phyloP scores from a whole-genome alignment of 2,797 vertebrate species.

The Zalophus californianus region DNA sequence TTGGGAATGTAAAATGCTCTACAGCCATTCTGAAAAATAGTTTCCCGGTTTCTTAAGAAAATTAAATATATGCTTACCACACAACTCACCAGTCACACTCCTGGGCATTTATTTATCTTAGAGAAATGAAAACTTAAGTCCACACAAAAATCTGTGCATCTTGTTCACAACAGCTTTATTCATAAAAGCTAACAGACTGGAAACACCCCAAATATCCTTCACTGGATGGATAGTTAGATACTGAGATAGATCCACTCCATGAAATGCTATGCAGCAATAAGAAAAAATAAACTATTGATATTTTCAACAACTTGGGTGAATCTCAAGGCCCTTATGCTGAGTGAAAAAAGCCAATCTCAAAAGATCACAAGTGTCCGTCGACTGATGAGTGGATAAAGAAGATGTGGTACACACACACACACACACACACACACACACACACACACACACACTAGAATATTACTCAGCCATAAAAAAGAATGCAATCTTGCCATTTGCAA shows the following conservation, averaged over 20 bases:
- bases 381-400: background rate
- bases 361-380: background rate
- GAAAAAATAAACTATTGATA: conserved; percentile 4
- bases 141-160: background rate
- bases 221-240: background rate
- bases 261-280: background rate
- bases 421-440: background rate
- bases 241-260: background rate
- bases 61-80: background rate
- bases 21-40: conserved; percentile 36
- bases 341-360: background rate
- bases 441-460: background rate
- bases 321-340: background rate
- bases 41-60: background rate
- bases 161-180: conserved; percentile 20
- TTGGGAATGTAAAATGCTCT: background rate
- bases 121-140: conserved; percentile 5
- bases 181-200: background rate
- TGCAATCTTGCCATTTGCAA: background rate
- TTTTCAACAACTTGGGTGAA: background rate
- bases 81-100: background rate
- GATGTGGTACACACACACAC: background rate
- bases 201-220: background rate
- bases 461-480: background rate
- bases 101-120: background rate